Evolutionary conservation across 2,888 invertebrate genomes (phyloP), one percentile per base, ranked within the genome.

Genomic region (Oxycera nigricornis): DNA sequence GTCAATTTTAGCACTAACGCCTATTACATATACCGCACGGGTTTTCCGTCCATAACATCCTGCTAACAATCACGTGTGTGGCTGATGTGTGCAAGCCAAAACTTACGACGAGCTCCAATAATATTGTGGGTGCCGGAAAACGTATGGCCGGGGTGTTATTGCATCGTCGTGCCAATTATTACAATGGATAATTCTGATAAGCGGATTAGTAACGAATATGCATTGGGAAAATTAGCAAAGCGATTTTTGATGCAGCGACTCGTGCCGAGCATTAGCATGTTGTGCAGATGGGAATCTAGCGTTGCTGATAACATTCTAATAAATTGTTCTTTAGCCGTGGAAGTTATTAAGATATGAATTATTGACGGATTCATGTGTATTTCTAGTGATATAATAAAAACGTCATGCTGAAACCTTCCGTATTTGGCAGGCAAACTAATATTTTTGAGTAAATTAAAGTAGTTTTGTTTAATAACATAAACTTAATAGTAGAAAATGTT

Each of bases 161-260:
- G 24, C 24, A 55, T 22, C 17, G 24, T 55, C 52, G 52, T 22
- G 22, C 20, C 11, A 55, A 55, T 55, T 55, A 24, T n/a, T 20
- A 55, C 24, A 55, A 46, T 46, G 46, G 46, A 46, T 46, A 46
- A 46, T 46, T 46, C 17, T 46, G n/a, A 46, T 46, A 46, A 46
- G 46, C 46, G 14, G n/a, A 46, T 46, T 46, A 46, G 17, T 14
- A 3, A 17, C 46, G 46, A 3, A n/a, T 46, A 46, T 46, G 11
- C n/a, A n/a, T 46, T 46, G 46, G 3, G 6, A 11, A 14, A 46
- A 46, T 46, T 17, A 17, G 6, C 46, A 2, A 46, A 46, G 46
- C 46, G 46, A 46, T 46, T 3, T 46, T 2, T 14, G 14, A 7
- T 46, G 11, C 6, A 46, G 3, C 3, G 46, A 17, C 14, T 46